Base-by-base conservation (phyloP, 2,113 vertebrate genomes). In the Menura novaehollandiae region DNA sequence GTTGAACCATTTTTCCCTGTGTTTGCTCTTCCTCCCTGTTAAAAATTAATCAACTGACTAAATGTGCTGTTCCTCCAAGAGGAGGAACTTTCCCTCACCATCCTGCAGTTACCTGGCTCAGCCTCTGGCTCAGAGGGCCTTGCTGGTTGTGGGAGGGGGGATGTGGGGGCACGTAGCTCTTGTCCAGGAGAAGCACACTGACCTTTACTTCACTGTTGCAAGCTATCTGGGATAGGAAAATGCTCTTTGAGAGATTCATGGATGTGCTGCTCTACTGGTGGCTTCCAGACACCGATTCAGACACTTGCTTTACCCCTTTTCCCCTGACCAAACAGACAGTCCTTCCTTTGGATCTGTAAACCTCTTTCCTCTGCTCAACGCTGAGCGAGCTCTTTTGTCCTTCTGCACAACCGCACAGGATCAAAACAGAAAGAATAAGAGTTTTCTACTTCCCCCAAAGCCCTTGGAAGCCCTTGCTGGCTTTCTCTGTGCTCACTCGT, bases 391-490 rank as follows among this genome's bases (percentile, higher is more conserved):
- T 86, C 33, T 90, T 94, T 88, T 88, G 67, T 85, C 68, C 60
- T 91, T 75, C 51, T 88, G 75, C 43, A 69, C 49, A 95, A 76
- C 58, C 2, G 1, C 51, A 77, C 71, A 77, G 68, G 78, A 88
- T 94, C 68, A 84, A 81, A 90, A 35, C 92, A 96, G 90, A 93
- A 91, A 71, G 72, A 41, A 49, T 41, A 39, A 86, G 89, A 94
- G 55, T 85, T 80, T 90, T 89, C 79, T 55, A 74, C 80, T 88
- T 93, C 23, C n/a, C 67, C 19, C 52, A 86, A 83, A 93, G 75
- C 88, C 44, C 39, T 93, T 93, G 82, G 90, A 96, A 95, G 83
- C 79, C 64, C 88, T 90, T 71, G 83, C 49, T 3, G 10, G 75
- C 72, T 91, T 66, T 91, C 2, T 5, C 33, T 80, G 46, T 16